Percentiles rank a stretch among this genome's conserved stretches.
phyloP scores from a whole-genome alignment of 1,140 invertebrate genomes.

The Drosophila oshimai region DNA sequence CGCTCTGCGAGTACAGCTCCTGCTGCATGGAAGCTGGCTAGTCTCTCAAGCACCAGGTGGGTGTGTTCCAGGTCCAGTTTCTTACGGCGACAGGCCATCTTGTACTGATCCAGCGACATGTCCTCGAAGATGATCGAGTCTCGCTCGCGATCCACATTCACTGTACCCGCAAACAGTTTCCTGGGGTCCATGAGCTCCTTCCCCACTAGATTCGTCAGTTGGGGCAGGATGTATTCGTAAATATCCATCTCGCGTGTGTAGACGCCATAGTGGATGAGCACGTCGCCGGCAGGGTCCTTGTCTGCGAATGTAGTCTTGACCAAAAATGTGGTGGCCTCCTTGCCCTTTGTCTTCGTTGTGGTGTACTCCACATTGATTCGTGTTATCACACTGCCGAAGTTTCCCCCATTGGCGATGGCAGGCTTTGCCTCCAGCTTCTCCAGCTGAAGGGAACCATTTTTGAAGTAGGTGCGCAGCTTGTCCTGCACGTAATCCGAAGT shows the following conservation, averaged over 20 bases:
- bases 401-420: slow-evolving; percentile 67
- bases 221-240: slow-evolving; percentile 61
- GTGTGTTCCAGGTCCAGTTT: slow-evolving; percentile 83
- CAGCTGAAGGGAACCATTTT: slow-evolving; percentile 50
- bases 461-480: slow-evolving; percentile 40
- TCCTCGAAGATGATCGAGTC: slow-evolving; percentile 70
- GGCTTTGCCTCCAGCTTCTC: slow-evolving; percentile 29
- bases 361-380: slow-evolving; percentile 52
- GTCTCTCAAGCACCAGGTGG: slow-evolving; percentile 83
- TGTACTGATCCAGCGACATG: slow-evolving; percentile 83
- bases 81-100: slow-evolving; percentile 83
- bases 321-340: slow-evolving; percentile 35
- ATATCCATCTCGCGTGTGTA: slow-evolving; percentile 64
- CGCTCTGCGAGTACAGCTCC: slow-evolving; percentile 43
- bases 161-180: slow-evolving; percentile 65
- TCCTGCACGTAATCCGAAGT: slow-evolving; percentile 57
- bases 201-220: slow-evolving; percentile 33
- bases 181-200: slow-evolving; percentile 48
- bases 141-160: slow-evolving; percentile 55
- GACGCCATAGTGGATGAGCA: slow-evolving; percentile 55
- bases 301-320: slow-evolving; percentile 59
- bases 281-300: slow-evolving; percentile 39
- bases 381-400: slow-evolving; percentile 67
- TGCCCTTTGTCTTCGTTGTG: neutral
- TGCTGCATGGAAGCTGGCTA: slow-evolving; percentile 85